phyloP scores from a whole-genome alignment of 2,888 invertebrate species.

The Lypha dubia region DNA sequence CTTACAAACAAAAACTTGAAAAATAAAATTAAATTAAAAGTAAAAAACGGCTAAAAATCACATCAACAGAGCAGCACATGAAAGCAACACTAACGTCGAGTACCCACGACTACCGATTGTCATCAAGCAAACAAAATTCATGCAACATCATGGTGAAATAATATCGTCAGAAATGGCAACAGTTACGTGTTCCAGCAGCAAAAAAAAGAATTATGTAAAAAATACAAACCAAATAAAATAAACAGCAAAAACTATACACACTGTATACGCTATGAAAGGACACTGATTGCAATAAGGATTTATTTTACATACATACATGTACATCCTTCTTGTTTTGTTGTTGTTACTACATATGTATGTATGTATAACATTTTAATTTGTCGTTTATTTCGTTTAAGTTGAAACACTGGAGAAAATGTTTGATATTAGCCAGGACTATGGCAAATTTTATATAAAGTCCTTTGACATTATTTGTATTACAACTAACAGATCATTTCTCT shows the following conservation, averaged over 20 bases:
- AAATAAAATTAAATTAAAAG: constrained; percentile 22
- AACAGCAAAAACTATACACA: constrained; percentile 11
- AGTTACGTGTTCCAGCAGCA: constrained; percentile 10
- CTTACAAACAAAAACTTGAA: constrained; percentile 16
- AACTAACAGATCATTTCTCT: not conserved
- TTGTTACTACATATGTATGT: no score
- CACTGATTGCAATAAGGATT: constrained; percentile 71
- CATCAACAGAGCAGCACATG: constrained; percentile 8
- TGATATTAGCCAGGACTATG: not conserved
- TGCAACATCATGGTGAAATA: constrained; percentile 50
- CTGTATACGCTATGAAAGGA: constrained; percentile 64
- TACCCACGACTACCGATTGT: constrained; percentile 38
- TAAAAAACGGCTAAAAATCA: constrained; percentile 19
- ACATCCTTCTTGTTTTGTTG: constrained; percentile 9
- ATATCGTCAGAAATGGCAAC: constrained; percentile 28
- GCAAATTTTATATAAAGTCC: not conserved
- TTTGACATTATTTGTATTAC: not conserved
- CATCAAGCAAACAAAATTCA: constrained; percentile 49
- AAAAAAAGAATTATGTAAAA: constrained; percentile 38
- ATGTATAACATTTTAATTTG: constrained; percentile 32
- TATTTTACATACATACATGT: constrained; percentile 34
- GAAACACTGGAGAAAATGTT: constrained; percentile 18
- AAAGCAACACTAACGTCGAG: not conserved
- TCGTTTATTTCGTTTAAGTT: constrained; percentile 27
- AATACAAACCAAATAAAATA: not conserved